Evolutionary conservation across 2,888 invertebrate species (phyloP).

Genomic region (Phengaris arion): DNA sequence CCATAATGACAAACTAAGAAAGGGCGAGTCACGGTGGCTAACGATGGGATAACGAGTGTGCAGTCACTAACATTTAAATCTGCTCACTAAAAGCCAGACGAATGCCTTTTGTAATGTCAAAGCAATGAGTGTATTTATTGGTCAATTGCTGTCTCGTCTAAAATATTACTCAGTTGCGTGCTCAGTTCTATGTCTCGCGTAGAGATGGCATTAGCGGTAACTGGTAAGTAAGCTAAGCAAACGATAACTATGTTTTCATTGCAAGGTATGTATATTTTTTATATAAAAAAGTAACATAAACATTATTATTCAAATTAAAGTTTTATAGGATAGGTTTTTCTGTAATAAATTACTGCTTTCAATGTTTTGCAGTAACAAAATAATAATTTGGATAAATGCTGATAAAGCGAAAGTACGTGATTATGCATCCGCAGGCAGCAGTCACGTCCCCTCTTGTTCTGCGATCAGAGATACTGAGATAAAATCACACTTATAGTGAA

Average conservation of each 20-base stretch:
- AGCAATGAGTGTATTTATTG: slow-evolving; percentile 41
- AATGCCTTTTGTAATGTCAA: slow-evolving; percentile 41
- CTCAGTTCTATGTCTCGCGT: not conserved
- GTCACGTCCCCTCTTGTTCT: slow-evolving; percentile 23
- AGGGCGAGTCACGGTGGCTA: slow-evolving; percentile 65
- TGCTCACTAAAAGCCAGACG: slow-evolving; percentile 42
- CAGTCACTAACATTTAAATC: slow-evolving; percentile 47
- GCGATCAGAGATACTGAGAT: slow-evolving; percentile 23
- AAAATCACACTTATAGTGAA: slow-evolving; percentile 25
- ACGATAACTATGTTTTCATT: not conserved
- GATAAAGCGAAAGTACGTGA: slow-evolving; percentile 3
- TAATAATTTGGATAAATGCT: not conserved
- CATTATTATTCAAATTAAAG: too few relatives aligned
- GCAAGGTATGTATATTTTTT: too few relatives aligned
- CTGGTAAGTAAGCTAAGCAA: not conserved
- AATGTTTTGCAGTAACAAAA: not conserved
- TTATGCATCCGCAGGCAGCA: slow-evolving; percentile 22
- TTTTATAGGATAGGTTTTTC: too few relatives aligned
- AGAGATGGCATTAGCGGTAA: not conserved
- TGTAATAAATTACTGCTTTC: too few relatives aligned
- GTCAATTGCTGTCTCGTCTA: slow-evolving; percentile 40
- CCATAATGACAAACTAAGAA: slow-evolving; percentile 59
- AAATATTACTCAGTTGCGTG: slow-evolving; percentile 9
- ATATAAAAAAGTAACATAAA: too few relatives aligned
- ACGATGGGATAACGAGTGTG: slow-evolving; percentile 55